Percentiles rank a stretch among this genome's conserved stretches.
Conservation (phyloP, 2,888 invertebrate genomes). For the Agonopterix alstromeriana region DNA sequence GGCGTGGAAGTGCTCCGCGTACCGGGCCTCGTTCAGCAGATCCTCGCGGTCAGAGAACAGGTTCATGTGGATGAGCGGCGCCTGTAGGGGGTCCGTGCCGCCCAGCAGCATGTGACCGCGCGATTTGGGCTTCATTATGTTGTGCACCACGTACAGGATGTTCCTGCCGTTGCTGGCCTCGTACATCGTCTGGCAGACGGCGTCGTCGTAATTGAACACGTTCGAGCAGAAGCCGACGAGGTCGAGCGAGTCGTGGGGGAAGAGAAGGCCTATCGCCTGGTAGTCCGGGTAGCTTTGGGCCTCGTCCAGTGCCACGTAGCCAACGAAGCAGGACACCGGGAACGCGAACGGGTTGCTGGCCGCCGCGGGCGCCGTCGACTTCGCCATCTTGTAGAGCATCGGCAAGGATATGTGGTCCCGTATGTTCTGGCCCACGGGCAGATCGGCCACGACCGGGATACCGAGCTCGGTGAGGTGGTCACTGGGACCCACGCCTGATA, state of each 20-base stretch:
- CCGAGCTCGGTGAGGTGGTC: constrained; percentile 24
- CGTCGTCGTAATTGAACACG: constrained; percentile 65
- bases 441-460: constrained; percentile 26
- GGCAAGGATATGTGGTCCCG: constrained; percentile 26
- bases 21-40: constrained; percentile 18
- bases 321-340: constrained; percentile 17
- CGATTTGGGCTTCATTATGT: constrained; percentile 45
- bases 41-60: constrained; percentile 23
- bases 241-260: constrained; percentile 8
- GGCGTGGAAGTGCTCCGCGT: constrained; percentile 18
- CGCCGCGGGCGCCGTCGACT: constrained; percentile 46
- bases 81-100: constrained; percentile 21
- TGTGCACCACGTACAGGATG: constrained; percentile 13
- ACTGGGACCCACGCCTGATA: constrained; percentile 37
- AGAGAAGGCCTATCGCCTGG: constrained; percentile 16
- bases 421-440: constrained; percentile 37
- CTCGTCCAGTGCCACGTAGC: constrained; percentile 23
- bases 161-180: constrained; percentile 19
- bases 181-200: constrained; percentile 22
- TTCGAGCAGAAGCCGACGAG: constrained; percentile 35
- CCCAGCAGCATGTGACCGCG: constrained; percentile 24
- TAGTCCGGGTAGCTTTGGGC: constrained; percentile 21
- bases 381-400: constrained; percentile 17
- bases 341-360: constrained; percentile 16
- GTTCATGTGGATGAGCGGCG: constrained; percentile 22